Conservation (phyloP, 2,113 vertebrate species). For the Crotalus viridis region DNA sequence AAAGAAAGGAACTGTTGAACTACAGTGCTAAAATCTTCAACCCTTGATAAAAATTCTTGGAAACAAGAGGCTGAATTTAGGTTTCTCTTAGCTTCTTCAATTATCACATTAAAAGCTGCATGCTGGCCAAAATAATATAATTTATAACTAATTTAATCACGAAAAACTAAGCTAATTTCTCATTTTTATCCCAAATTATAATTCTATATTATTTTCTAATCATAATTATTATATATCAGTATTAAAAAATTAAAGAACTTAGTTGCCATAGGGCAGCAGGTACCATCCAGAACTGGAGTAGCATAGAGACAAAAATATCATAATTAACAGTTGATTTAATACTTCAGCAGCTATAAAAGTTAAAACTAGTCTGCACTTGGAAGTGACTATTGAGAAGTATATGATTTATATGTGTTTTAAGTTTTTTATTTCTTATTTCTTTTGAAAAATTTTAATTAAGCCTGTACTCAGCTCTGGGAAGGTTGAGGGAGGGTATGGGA, state of each 20-base stretch:
- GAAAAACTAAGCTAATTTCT: conserved; percentile 9
- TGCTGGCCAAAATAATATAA: background rate
- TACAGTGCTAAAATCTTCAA: background rate
- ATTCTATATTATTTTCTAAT: conserved; percentile 12
- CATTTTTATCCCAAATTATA: conserved; percentile 19
- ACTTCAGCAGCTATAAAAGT: background rate
- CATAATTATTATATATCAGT: conserved; percentile 19
- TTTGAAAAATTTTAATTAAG: too few relatives aligned
- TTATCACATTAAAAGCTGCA: conserved; percentile 17
- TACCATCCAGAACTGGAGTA: conserved; percentile 3
- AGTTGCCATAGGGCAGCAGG: conserved; percentile 6
- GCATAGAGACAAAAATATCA: background rate
- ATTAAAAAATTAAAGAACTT: conserved; percentile 8
- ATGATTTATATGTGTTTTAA: background rate
- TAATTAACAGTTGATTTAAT: background rate
- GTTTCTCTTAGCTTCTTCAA: background rate
- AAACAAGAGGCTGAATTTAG: background rate
- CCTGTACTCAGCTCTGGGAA: too few relatives aligned
- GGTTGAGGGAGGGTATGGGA: too few relatives aligned
- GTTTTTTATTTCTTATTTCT: too few relatives aligned
- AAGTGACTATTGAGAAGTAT: background rate
- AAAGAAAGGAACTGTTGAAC: background rate
- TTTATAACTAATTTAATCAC: background rate
- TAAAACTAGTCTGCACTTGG: background rate
- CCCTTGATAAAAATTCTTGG: background rate